These are phyloP conservation scores for Arnoldichthys spilopterus DNA, from an alignment of 2,797 vertebrate genomes.

Conservation along the genomic window DNA sequence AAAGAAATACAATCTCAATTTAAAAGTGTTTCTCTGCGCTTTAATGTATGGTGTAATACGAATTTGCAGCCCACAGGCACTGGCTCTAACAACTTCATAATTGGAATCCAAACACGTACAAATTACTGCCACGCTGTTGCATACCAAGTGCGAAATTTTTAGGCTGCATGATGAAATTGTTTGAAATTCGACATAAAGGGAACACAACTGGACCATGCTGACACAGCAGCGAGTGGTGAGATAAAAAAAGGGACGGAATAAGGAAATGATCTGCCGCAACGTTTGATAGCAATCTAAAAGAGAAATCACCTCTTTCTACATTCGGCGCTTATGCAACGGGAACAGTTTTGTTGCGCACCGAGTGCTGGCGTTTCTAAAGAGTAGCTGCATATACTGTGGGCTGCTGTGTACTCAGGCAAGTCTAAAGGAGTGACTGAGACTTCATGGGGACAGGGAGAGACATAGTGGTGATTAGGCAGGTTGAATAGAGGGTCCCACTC, in stretches of 20 bases:
- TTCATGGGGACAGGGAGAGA: constrained; percentile 41
- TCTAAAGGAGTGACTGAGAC: constrained; percentile 31
- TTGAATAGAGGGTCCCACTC: constrained; percentile 51
- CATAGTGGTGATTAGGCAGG: constrained; percentile 73
- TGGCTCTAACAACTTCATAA: constrained; percentile 81
- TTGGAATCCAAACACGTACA: constrained; percentile 85
- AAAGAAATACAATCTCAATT: constrained; percentile 77
- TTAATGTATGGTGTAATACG: constrained; percentile 82
- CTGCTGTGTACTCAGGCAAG: constrained; percentile 3
- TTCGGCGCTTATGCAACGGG: constrained; percentile 28
- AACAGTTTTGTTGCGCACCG: constrained; percentile 8
- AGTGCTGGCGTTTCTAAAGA: constrained; percentile 37
- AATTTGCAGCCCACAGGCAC: constrained; percentile 78
- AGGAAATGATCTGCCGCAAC: constrained; percentile 75
- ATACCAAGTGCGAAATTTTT: constrained; percentile 73
- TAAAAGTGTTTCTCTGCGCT: constrained; percentile 76
- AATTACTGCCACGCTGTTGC: constrained; percentile 77
- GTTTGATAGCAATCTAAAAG: constrained; percentile 70
- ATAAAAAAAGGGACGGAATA: constrained; percentile 56
- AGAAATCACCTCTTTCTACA: constrained; percentile 38
- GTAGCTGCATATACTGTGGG: constrained; percentile 8
- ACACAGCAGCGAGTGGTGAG: constrained; percentile 72
- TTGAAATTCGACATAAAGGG: constrained; percentile 81
- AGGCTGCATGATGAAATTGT: constrained; percentile 81
- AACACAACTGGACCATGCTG: constrained; percentile 76